These are phyloP conservation scores for Manacus vitellinus DNA, from an alignment of 2,113 vertebrate genomes.

Conservation along the genomic window DNA sequence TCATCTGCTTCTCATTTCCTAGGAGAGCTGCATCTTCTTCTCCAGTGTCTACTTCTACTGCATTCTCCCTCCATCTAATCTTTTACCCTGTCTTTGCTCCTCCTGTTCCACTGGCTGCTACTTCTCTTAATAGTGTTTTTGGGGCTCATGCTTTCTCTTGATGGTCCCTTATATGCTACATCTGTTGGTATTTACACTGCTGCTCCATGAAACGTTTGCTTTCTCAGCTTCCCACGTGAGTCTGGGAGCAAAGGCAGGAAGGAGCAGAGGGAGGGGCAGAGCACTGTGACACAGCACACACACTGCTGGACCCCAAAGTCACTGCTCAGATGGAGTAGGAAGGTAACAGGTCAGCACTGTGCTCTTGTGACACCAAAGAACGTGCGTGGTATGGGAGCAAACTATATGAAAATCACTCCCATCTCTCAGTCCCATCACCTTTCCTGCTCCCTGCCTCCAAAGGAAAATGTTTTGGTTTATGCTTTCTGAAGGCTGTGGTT, in stretches of 20 bases:
- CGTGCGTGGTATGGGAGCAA: accelerated
- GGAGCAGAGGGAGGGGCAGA: background rate
- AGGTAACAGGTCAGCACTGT: background rate
- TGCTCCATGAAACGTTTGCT: background rate
- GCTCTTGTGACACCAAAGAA: background rate
- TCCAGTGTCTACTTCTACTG: background rate
- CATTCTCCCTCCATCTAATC: background rate
- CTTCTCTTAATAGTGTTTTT: background rate
- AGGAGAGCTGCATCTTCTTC: background rate
- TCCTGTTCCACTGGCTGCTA: background rate
- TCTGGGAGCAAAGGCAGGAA: background rate
- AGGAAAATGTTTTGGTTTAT: background rate
- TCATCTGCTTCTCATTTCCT: background rate
- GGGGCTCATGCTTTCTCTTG: background rate
- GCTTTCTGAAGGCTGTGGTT: background rate
- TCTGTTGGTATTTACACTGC: background rate
- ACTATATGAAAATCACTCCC: background rate
- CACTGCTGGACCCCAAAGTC: background rate
- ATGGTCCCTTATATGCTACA: background rate
- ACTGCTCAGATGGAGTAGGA: background rate
- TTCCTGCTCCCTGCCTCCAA: background rate
- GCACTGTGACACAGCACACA: background rate
- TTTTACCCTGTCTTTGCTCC: background rate
- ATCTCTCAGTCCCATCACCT: background rate
- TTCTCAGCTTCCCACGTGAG: background rate